These are phyloP conservation scores for Euzophera pinguis DNA, from an alignment of 2,888 invertebrate genomes.

Conservation along the genomic window DNA sequence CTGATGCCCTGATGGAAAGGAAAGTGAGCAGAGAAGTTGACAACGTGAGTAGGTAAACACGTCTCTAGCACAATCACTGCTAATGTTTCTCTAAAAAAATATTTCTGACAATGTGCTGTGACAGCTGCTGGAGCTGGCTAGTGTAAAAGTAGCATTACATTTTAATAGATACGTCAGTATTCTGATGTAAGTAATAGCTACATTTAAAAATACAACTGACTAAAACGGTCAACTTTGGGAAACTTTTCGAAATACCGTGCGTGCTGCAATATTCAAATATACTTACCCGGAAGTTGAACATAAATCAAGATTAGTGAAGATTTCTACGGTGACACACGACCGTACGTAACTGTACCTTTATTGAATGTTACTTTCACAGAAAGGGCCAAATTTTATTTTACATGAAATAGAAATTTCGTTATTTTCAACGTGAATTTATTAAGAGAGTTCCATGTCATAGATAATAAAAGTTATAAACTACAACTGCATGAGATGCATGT, in stretches of 20 bases:
- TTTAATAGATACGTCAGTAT: too few species aligned
- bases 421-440: background rate
- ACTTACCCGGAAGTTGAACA: conserved; percentile 25
- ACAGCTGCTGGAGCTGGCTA: too few species aligned
- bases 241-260: conserved; percentile 26
- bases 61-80: too few species aligned
- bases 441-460: too few species aligned
- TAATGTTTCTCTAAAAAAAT: too few species aligned
- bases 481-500: too few species aligned
- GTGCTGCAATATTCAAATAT: conserved; percentile 35
- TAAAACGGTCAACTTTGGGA: conserved; percentile 21
- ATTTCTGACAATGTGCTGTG: too few species aligned
- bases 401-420: background rate
- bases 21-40: too few species aligned
- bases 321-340: conserved; percentile 41
- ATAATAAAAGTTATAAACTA: too few species aligned
- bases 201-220: conserved; percentile 27
- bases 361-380: conserved; percentile 26
- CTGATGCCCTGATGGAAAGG: too few species aligned
- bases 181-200: conserved; percentile 24
- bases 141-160: too few species aligned
- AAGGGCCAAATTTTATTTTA: background rate
- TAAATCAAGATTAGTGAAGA: conserved; percentile 50
- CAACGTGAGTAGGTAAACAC: too few species aligned
- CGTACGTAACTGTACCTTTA: conserved; percentile 28